Evolutionary conservation across 2,888 invertebrate genomes (phyloP), one percentile per base, ranked within the genome.

Genomic region (Cephalotes varians): DNA sequence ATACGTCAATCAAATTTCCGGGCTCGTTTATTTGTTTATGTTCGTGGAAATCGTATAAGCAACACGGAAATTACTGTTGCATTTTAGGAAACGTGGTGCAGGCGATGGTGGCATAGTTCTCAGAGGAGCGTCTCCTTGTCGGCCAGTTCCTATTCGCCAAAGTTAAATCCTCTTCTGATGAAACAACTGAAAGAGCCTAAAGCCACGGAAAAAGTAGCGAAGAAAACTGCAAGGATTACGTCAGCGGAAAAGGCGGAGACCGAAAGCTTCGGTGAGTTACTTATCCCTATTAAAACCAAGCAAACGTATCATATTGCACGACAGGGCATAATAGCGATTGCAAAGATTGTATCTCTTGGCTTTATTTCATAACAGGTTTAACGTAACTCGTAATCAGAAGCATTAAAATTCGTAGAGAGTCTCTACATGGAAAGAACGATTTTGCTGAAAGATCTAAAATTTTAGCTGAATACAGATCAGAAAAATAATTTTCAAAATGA

Each of bases 31-130:
- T 1, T 6, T 40, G 40, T 28, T 51, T 54, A 47, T 7, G 15
- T 12, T 1, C 10, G 10, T 5, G n/a, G 6, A 31, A 21, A 31
- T 54, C 37, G 6, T 18, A 18, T 58, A 25, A 77, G 6, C 6
- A 77, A 77, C 21, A 67, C 56, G 56, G 44, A 79, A 47, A 67
- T 67, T 79, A 21, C 56, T 56, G 44, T 47, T 28, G 51, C 28
- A 49, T 95, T 94, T 47, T 94, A 96, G 96, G 96, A 96, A 95
- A 96, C 96, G 84, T 96, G 96, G 96, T 96, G 96, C 94, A 95
- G 96, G 86, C 95, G 96, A 90, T 96, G 96, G 96, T 95, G 96
- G 94, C 92, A 91, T 82, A 93, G 93, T 83, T 93, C 93, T 9
- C 93, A 92, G 76, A 92, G 93, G 81, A 91, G 92, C 79, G 69